Conservation (phyloP, 2,113 vertebrate genomes). For the Patagioenas fasciata region DNA sequence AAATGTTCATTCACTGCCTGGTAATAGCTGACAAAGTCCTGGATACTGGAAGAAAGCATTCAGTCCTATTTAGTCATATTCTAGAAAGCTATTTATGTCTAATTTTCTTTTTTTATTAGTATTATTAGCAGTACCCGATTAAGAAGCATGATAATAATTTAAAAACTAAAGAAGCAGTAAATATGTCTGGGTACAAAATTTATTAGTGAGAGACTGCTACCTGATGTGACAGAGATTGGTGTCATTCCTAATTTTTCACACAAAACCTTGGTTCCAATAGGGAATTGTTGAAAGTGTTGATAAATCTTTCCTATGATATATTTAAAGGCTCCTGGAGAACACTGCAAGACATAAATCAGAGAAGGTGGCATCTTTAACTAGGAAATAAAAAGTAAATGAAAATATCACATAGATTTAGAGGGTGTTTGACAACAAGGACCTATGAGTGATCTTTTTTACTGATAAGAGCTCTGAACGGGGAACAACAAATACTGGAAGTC, state of each 20-base stretch:
- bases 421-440: constrained; percentile 14
- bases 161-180: constrained; percentile 22
- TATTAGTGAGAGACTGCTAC: neutral
- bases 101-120: neutral
- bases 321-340: constrained; percentile 48
- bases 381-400: constrained; percentile 59
- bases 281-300: neutral
- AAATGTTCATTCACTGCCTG: constrained; percentile 9
- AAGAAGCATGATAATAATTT: constrained; percentile 12
- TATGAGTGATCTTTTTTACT: neutral
- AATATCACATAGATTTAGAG: constrained; percentile 27
- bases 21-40: constrained; percentile 4
- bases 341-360: constrained; percentile 17
- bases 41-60: neutral
- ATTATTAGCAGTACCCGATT: constrained; percentile 10
- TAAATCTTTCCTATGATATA: constrained; percentile 40
- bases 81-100: neutral
- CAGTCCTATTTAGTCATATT: neutral
- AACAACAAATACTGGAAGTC: neutral
- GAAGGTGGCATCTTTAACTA: constrained; percentile 20
- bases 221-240: neutral
- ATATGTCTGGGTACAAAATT: constrained; percentile 9
- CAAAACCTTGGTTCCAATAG: neutral
- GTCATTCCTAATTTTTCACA: constrained; percentile 34
- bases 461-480: neutral